A percentile compares a stretch with the other conserved stretches of the same genome.
Conservation (phyloP, 1,140 invertebrate genomes). For the Andrena cerasifolii region DNA sequence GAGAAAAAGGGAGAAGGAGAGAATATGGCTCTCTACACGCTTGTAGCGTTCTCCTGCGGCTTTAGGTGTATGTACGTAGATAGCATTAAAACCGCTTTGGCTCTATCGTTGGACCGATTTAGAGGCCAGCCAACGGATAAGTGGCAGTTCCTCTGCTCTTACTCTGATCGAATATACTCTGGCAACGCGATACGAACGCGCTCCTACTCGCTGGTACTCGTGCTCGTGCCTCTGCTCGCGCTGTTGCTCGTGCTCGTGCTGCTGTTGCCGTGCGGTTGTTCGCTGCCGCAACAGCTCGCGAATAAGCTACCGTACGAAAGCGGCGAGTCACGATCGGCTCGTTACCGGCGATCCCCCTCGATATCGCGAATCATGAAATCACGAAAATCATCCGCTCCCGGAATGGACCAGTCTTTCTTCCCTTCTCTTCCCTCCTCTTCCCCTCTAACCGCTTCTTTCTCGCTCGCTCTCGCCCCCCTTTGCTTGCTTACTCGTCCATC, state of each 20-base stretch:
- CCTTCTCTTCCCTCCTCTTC: not conserved
- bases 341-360: conserved; percentile 68
- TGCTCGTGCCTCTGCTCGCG: conserved; percentile 4
- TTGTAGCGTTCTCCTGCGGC: not conserved
- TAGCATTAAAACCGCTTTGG: conserved; percentile 47
- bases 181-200: not conserved
- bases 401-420: conserved; percentile 30
- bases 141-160: conserved; percentile 61
- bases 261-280: conserved; percentile 10
- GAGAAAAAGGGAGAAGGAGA: not conserved
- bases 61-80: conserved; percentile 7
- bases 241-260: conserved; percentile 18
- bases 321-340: conserved; percentile 79
- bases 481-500: conserved; percentile 25
- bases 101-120: conserved; percentile 62
- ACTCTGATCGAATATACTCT: not conserved
- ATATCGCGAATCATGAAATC: conserved; percentile 76
- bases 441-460: too few relatives aligned
- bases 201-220: too few relatives aligned
- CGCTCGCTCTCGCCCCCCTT: too few relatives aligned
- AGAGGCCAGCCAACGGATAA: conserved; percentile 63
- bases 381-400: conserved; percentile 63
- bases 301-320: conserved; percentile 76
- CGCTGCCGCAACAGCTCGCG: conserved; percentile 59
- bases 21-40: not conserved